These are phyloP conservation scores for Cyanoramphus novaezelandiae DNA, from an alignment of 2,113 vertebrate genomes.

Conservation along the genomic window DNA sequence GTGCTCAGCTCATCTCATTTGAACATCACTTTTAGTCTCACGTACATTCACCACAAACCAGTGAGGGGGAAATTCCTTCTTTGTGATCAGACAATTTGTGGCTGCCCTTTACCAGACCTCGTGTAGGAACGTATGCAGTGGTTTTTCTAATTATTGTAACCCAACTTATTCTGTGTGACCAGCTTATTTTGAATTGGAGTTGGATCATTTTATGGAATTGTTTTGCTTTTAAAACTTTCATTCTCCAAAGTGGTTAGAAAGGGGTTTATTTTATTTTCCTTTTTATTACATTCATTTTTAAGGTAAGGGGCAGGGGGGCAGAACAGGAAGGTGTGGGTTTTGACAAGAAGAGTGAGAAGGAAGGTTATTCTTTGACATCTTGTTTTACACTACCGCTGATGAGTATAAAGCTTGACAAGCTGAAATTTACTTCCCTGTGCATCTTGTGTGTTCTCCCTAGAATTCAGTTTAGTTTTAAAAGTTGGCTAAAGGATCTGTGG, in stretches of 20 bases:
- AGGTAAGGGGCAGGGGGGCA: neutral
- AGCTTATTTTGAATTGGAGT: conserved; percentile 18
- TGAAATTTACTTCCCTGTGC: conserved; percentile 55
- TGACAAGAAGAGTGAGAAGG: conserved; percentile 3
- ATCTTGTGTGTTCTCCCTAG: conserved; percentile 53
- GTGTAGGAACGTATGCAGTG: conserved; percentile 37
- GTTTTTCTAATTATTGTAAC: conserved; percentile 53
- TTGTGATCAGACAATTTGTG: conserved; percentile 59
- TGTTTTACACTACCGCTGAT: conserved; percentile 34
- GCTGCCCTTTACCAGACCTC: conserved; percentile 31
- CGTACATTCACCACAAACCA: conserved; percentile 30
- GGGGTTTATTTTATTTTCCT: conserved; percentile 30
- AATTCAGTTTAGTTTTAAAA: conserved; percentile 63
- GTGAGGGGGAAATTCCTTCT: conserved; percentile 49
- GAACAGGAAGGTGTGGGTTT: neutral
- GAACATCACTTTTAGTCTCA: neutral
- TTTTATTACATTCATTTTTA: conserved; percentile 36
- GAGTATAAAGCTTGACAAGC: conserved; percentile 53
- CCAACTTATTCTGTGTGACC: neutral
- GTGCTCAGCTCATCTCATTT: neutral
- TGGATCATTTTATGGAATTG: conserved; percentile 50
- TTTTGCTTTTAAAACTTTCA: conserved; percentile 33
- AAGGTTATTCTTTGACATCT: conserved; percentile 45
- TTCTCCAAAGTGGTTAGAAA: conserved; percentile 20
- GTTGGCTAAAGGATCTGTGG: conserved; percentile 35